phyloP scores from a whole-genome alignment of 2,888 invertebrate species.

The Poecilobothrus nobilitatus region DNA sequence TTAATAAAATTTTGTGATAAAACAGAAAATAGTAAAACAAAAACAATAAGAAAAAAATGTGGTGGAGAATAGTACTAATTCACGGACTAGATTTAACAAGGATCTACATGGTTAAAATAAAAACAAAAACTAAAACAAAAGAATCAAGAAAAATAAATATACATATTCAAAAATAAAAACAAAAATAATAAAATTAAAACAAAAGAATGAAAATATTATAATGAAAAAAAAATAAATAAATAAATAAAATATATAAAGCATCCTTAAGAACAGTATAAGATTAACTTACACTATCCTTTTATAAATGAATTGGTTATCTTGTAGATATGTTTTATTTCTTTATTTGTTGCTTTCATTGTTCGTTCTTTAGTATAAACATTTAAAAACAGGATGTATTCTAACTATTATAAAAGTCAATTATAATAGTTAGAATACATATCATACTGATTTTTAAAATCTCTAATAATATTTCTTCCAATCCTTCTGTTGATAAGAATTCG shows the following conservation, averaged over 20 bases:
- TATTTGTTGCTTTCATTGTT: too few relatives aligned
- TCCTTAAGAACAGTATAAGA: too few relatives aligned
- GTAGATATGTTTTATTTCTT: too few relatives aligned
- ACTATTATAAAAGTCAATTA: too few relatives aligned
- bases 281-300: too few relatives aligned
- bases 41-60: neutral
- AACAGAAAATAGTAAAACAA: neutral
- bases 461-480: too few relatives aligned
- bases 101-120: neutral
- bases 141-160: neutral
- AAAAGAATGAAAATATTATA: neutral
- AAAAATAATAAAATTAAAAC: neutral
- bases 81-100: conserved; percentile 1
- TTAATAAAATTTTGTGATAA: neutral
- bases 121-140: neutral
- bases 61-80: neutral
- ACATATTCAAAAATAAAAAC: neutral
- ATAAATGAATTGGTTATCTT: too few relatives aligned
- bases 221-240: neutral
- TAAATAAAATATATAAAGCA: neutral
- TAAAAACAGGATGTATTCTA: too few relatives aligned
- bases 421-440: too few relatives aligned
- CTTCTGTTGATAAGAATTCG: too few relatives aligned
- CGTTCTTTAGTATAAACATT: too few relatives aligned
- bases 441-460: too few relatives aligned